These are phyloP conservation scores for Mionectes macconnelli DNA, from an alignment of 2,113 vertebrate species.

Conservation along the genomic window DNA sequence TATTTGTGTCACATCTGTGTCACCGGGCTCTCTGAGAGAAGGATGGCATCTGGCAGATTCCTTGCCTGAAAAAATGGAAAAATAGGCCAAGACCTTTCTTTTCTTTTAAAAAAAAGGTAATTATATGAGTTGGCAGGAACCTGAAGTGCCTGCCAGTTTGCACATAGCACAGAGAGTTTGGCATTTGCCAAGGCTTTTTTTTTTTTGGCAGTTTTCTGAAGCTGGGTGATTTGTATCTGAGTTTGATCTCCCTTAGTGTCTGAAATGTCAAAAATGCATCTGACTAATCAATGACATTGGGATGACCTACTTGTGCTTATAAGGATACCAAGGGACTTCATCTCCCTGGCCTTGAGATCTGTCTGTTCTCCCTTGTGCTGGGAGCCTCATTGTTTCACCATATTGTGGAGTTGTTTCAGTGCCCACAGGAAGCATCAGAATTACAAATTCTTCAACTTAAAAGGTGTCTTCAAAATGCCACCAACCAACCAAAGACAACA, in stretches of 20 bases:
- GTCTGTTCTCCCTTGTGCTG: neutral
- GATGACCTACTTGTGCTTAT: neutral
- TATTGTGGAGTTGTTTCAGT: neutral
- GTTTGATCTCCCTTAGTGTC: neutral
- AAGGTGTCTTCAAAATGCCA: neutral
- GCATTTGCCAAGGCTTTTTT: neutral
- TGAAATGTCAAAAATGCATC: slow-evolving; percentile 5
- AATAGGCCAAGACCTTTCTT: neutral
- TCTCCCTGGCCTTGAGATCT: neutral
- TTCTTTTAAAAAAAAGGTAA: neutral
- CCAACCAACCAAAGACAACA: neutral
- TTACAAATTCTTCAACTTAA: neutral
- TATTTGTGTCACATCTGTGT: neutral
- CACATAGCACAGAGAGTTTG: neutral
- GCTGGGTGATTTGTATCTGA: neutral
- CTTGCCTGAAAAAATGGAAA: neutral
- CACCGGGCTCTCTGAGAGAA: neutral
- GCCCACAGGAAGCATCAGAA: neutral
- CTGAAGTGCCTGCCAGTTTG: neutral
- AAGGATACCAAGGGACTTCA: neutral
- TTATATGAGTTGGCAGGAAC: neutral
- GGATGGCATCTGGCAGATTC: neutral
- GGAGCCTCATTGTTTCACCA: neutral
- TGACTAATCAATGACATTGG: neutral
- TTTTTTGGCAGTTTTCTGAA: slow-evolving; percentile 5